These are phyloP conservation scores for rabbit (Oryctolagus cuniculus) DNA, from an alignment of 2,113 vertebrate genomes.

Conservation along the genomic window mOryCun1.1 NC_091441.1:37558001-37558500, in stretches of 20 bases:
- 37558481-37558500: slow-evolving; percentile 79
- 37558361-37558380: slow-evolving; percentile 72
- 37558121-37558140: slow-evolving; percentile 55
- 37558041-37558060: neutral
- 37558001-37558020: slow-evolving; percentile 45
- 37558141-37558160: slow-evolving; percentile 58
- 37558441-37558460: slow-evolving; percentile 85
- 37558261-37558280: neutral
- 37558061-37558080: neutral
- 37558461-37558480: slow-evolving; percentile 86
- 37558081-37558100: slow-evolving; percentile 58
- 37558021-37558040: slow-evolving; percentile 77
- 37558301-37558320: slow-evolving; percentile 78
- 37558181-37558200: slow-evolving; percentile 44
- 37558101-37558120: slow-evolving; percentile 67
- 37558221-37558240: neutral
- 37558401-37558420: slow-evolving; percentile 82
- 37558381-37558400: slow-evolving; percentile 87
- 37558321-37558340: slow-evolving; percentile 80
- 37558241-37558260: neutral
- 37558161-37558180: neutral
- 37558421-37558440: slow-evolving; percentile 84
- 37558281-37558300: neutral
- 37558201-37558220: neutral
- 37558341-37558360: slow-evolving; percentile 76